Evolutionary conservation across 2,797 vertebrate species (phyloP).

Genomic region (Hoplostethus atlanticus): DNA sequence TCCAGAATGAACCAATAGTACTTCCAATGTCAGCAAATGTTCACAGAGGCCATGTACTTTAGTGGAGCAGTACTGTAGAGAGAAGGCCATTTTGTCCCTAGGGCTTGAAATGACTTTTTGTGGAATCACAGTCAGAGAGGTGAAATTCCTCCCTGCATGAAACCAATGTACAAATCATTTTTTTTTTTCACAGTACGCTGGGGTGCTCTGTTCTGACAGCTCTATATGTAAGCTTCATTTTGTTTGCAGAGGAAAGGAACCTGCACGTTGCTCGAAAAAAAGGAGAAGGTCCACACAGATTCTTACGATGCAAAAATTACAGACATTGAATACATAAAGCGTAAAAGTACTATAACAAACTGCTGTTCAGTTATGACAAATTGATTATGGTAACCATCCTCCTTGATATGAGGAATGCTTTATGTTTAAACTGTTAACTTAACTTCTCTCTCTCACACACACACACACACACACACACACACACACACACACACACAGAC

Average conservation of each 20-base stretch:
- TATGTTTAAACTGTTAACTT: too few species aligned
- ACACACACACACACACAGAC: background rate
- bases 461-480: background rate
- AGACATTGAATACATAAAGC: too few species aligned
- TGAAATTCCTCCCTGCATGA: background rate
- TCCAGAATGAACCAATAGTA: background rate
- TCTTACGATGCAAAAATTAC: too few species aligned
- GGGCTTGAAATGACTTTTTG: background rate
- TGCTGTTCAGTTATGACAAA: background rate
- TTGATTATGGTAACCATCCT: background rate
- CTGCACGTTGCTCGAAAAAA: too few species aligned
- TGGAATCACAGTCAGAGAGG: background rate
- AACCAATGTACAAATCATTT: background rate
- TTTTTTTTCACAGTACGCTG: too few species aligned
- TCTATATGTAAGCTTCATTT: too few species aligned
- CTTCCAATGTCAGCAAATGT: background rate
- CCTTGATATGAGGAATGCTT: background rate
- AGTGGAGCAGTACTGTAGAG: background rate
- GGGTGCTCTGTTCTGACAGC: too few species aligned
- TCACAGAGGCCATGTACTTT: background rate
- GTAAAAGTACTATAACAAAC: too few species aligned
- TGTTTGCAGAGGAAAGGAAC: too few species aligned
- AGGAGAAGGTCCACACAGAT: too few species aligned
- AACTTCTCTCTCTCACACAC: background rate
- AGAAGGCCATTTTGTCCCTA: background rate